Evolutionary conservation across 2,888 invertebrate genomes (phyloP).

Genomic region (Brassicogethes aeneus): DNA sequence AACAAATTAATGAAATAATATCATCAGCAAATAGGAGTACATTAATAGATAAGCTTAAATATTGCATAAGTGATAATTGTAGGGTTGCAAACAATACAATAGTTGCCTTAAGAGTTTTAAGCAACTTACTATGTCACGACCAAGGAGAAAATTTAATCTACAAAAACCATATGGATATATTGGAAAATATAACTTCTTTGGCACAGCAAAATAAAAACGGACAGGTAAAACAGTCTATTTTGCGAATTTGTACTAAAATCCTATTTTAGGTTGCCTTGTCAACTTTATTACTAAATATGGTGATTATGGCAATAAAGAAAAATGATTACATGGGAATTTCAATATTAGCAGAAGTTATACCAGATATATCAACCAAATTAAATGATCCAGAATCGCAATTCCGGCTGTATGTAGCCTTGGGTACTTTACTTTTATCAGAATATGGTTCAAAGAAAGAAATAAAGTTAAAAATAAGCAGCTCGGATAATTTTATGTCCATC

Average conservation of each 20-base stretch:
- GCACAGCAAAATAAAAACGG: conserved; percentile 51
- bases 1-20: conserved; percentile 48
- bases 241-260: neutral
- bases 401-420: conserved; percentile 66
- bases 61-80: conserved; percentile 27
- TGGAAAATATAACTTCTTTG: conserved; percentile 47
- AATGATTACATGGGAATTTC: conserved; percentile 43
- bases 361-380: conserved; percentile 47
- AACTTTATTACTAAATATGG: conserved; percentile 64
- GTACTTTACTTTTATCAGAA: conserved; percentile 53
- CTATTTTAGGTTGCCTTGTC: conserved; percentile 60
- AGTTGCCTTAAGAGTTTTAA: conserved; percentile 66
- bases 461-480: conserved; percentile 37
- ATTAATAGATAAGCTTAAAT: conserved; percentile 30
- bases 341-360: conserved; percentile 46
- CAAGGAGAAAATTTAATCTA: conserved; percentile 55
- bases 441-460: conserved; percentile 35
- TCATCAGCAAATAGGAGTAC: conserved; percentile 38
- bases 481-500: conserved; percentile 27
- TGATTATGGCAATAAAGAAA: conserved; percentile 52
- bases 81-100: conserved; percentile 63
- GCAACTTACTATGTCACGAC: conserved; percentile 71
- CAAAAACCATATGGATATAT: conserved; percentile 46
- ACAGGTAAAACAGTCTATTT: conserved; percentile 44
- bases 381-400: conserved; percentile 67